Conservation (phyloP, 2,113 vertebrate species). For the Polyodon spathula region DNA sequence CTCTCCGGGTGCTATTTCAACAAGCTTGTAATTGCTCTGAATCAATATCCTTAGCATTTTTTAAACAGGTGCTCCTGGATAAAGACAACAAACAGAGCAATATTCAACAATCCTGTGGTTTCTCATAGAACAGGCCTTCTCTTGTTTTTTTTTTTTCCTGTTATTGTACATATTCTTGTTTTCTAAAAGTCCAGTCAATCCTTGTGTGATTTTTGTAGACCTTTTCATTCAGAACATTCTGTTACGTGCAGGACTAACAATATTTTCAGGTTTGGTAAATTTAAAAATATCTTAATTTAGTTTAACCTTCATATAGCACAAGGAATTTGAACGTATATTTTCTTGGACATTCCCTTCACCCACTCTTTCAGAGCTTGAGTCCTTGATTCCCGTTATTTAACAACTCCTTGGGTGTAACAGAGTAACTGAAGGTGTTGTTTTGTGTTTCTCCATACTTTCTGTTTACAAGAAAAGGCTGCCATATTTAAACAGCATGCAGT, state of each 20-base stretch:
- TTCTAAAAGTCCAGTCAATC: neutral
- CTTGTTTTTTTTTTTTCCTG: neutral
- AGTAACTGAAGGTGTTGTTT: too few relatives aligned
- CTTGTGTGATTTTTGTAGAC: constrained; percentile 4
- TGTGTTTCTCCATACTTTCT: too few relatives aligned
- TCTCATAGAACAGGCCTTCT: constrained; percentile 3
- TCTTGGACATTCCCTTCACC: neutral
- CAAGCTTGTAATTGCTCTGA: constrained; percentile 5
- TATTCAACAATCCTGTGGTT: neutral
- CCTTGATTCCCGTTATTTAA: too few relatives aligned
- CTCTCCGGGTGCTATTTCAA: neutral
- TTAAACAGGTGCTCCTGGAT: constrained; percentile 39
- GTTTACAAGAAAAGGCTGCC: too few relatives aligned
- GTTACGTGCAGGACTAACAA: neutral
- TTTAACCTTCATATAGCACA: constrained; percentile 19
- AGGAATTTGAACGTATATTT: constrained; percentile 20
- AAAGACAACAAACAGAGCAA: constrained; percentile 4
- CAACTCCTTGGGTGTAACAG: too few relatives aligned
- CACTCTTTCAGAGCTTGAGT: neutral
- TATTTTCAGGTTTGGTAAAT: constrained; percentile 12
- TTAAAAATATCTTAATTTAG: constrained; percentile 29
- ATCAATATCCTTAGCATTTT: constrained; percentile 25
- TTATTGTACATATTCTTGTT: constrained; percentile 9
- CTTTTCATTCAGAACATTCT: constrained; percentile 18
- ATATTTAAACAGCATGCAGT: too few relatives aligned